These are phyloP conservation scores for Polypterus bichir DNA, from an alignment of 2,113 vertebrate genomes.

Conservation along the genomic window DNA sequence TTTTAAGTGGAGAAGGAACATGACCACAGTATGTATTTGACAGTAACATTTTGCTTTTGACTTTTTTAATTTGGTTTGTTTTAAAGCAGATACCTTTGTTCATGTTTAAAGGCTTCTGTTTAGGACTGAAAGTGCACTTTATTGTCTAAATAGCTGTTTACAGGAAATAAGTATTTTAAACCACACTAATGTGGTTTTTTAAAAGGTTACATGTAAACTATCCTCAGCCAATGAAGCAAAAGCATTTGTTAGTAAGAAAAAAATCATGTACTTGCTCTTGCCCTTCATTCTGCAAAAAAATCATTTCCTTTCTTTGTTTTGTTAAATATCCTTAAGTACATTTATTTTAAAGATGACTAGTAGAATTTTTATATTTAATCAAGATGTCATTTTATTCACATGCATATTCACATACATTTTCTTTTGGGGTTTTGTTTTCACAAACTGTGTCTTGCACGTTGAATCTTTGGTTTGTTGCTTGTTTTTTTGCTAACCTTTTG, in stretches of 20 bases:
- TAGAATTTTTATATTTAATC: background rate
- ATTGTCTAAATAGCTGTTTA: slow-evolving; percentile 27
- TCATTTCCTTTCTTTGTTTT: slow-evolving; percentile 4
- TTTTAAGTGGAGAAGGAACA: slow-evolving; percentile 38
- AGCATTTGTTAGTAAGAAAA: slow-evolving; percentile 7
- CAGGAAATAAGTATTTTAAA: slow-evolving; percentile 30
- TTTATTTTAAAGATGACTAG: background rate
- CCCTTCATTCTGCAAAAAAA: slow-evolving; percentile 5
- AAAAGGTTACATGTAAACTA: slow-evolving; percentile 13
- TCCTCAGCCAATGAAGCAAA: slow-evolving; percentile 8
- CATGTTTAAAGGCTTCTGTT: slow-evolving; percentile 12
- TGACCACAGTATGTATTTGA: slow-evolving; percentile 18
- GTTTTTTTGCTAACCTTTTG: too few relatives aligned
- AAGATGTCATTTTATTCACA: too few relatives aligned
- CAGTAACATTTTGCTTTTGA: too few relatives aligned
- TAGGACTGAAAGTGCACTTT: slow-evolving; percentile 20
- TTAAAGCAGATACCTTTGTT: background rate
- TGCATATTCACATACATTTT: too few relatives aligned
- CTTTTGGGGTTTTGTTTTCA: too few relatives aligned
- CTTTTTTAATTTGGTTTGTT: too few relatives aligned
- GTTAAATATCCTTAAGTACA: background rate
- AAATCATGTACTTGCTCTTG: background rate
- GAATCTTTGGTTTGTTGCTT: too few relatives aligned
- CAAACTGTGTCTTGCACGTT: too few relatives aligned
- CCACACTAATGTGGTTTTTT: slow-evolving; percentile 22